A percentile compares a stretch with the other conserved stretches of the same genome.
Conservation (phyloP, 2,113 vertebrate genomes). For the Gallinago undulata region DNA sequence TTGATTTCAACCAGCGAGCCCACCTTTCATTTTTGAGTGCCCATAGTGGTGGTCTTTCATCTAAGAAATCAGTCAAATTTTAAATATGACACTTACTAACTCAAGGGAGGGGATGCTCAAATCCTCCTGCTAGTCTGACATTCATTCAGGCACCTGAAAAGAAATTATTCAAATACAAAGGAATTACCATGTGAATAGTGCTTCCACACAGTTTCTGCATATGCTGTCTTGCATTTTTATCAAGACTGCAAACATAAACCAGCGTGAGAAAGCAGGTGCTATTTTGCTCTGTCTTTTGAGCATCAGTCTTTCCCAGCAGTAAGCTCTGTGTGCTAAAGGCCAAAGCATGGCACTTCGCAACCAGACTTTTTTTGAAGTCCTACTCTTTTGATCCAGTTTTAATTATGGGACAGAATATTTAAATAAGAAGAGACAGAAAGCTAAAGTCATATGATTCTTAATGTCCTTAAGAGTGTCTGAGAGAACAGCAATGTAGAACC, state of each 20-base stretch:
- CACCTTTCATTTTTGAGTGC: constrained; percentile 12
- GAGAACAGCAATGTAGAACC: neutral
- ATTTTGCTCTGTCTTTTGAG: constrained; percentile 73
- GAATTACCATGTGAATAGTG: constrained; percentile 80
- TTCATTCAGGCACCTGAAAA: constrained; percentile 76
- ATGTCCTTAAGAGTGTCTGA: constrained; percentile 26
- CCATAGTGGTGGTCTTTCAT: constrained; percentile 42
- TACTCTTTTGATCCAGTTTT: constrained; percentile 64
- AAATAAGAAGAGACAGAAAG: constrained; percentile 53
- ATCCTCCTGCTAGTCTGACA: constrained; percentile 54
- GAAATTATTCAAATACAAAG: constrained; percentile 76
- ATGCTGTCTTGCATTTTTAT: constrained; percentile 77
- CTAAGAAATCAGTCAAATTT: constrained; percentile 22
- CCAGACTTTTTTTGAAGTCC: constrained; percentile 12
- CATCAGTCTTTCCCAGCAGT: constrained; percentile 73
- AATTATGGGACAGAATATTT: constrained; percentile 59
- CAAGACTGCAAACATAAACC: constrained; percentile 70
- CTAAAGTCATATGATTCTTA: constrained; percentile 14
- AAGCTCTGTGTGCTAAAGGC: constrained; percentile 53
- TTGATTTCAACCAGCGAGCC: neutral
- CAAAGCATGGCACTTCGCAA: constrained; percentile 52
- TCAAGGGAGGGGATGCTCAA: constrained; percentile 42
- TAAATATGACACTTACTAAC: constrained; percentile 45
- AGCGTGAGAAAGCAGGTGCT: constrained; percentile 80
- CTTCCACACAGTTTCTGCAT: constrained; percentile 72